Evolutionary conservation across 2,113 vertebrate genomes (phyloP).

Genomic region (Motacilla tschutschensis): DNA sequence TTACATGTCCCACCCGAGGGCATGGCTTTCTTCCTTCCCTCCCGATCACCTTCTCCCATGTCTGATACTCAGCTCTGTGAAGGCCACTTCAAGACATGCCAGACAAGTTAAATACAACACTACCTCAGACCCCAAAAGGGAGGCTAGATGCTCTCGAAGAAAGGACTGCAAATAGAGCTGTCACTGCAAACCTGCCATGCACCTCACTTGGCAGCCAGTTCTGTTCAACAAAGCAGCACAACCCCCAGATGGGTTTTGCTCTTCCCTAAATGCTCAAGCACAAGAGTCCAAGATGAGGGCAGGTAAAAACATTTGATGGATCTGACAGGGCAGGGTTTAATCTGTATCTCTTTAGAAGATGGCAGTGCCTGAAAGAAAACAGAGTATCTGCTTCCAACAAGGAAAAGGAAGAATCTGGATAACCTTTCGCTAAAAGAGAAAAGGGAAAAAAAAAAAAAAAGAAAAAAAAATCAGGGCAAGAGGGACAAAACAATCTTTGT

Average conservation of each 20-base stretch:
- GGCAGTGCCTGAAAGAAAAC: neutral
- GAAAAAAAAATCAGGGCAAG: neutral
- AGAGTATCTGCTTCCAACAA: neutral
- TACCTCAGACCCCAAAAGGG: neutral
- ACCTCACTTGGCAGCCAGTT: neutral
- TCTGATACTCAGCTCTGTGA: neutral
- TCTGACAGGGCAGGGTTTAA: neutral
- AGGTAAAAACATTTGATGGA: neutral
- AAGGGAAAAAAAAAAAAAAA: neutral
- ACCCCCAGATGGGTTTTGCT: neutral
- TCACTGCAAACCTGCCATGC: neutral
- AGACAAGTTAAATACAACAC: neutral
- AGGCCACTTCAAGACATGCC: neutral
- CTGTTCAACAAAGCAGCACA: neutral
- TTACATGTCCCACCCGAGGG: neutral
- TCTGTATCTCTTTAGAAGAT: neutral
- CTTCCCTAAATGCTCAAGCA: neutral
- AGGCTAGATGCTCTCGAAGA: neutral
- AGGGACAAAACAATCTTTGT: conserved; percentile 38
- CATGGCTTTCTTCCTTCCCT: neutral
- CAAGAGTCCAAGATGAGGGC: neutral
- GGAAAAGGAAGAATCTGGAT: neutral
- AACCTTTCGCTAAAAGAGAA: neutral
- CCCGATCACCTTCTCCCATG: neutral
- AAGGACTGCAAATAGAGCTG: neutral